Evolutionary conservation across 2,888 invertebrate genomes (phyloP).

Genomic region (Ellobium chinense): DNA sequence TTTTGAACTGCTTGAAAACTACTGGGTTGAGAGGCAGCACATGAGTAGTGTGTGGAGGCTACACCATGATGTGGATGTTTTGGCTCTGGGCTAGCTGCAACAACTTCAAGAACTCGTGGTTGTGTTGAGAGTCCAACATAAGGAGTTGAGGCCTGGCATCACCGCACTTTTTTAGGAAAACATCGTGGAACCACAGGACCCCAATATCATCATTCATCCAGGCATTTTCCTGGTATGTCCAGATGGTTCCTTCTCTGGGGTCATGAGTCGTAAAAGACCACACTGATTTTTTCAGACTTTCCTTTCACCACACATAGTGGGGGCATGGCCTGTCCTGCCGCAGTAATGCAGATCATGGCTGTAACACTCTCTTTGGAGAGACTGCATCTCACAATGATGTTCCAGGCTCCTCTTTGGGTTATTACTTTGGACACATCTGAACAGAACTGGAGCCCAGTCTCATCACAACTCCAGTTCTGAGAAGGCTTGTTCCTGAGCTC

Average conservation of each 20-base stretch:
- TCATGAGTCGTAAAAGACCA: constrained; percentile 50
- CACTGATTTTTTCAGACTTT: constrained; percentile 47
- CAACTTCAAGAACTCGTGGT: neutral
- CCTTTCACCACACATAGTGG: constrained; percentile 54
- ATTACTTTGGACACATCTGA: constrained; percentile 1
- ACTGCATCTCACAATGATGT: constrained; percentile 7
- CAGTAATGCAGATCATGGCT: constrained; percentile 27
- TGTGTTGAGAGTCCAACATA: constrained; percentile 56
- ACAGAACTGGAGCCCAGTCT: constrained; percentile 27
- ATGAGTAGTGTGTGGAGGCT: constrained; percentile 13
- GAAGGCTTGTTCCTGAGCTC: neutral
- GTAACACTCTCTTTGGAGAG: constrained; percentile 26
- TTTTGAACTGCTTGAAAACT: constrained; percentile 4
- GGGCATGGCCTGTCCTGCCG: constrained; percentile 26
- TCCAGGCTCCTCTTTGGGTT: constrained; percentile 6
- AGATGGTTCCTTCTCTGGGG: constrained; percentile 49
- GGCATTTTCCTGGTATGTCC: constrained; percentile 54
- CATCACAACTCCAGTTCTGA: constrained; percentile 23
- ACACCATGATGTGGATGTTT: neutral
- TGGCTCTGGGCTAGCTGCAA: neutral
- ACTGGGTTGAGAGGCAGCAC: neutral
- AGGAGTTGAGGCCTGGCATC: constrained; percentile 57
- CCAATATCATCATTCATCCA: constrained; percentile 59
- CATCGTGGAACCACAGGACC: constrained; percentile 55
- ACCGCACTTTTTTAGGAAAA: constrained; percentile 56